Evolutionary conservation across 2,888 invertebrate genomes (phyloP).

Genomic region (Drosophila lutescens): DNA sequence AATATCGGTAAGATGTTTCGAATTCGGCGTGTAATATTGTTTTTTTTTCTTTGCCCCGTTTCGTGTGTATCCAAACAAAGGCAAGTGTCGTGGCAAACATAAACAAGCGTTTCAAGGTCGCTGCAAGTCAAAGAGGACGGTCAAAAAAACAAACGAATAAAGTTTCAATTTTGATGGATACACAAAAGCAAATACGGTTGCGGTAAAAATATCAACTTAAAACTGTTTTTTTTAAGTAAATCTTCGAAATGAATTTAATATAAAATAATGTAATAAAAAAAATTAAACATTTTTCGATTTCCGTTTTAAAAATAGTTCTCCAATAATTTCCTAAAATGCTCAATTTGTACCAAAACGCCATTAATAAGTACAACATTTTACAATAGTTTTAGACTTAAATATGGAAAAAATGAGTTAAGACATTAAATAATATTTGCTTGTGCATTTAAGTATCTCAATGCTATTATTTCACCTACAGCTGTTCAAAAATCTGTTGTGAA

Average conservation of each 20-base stretch:
- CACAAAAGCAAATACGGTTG: slow-evolving; percentile 5
- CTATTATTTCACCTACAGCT: slow-evolving; percentile 20
- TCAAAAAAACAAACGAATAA: slow-evolving; percentile 47
- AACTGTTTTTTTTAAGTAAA: no score
- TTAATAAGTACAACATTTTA: no score
- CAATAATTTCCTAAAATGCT: no score
- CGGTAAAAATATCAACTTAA: neutral
- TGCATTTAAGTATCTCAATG: neutral
- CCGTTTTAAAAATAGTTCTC: no score
- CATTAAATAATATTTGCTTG: neutral
- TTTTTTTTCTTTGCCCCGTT: neutral
- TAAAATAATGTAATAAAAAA: no score
- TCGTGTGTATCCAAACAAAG: slow-evolving; percentile 15
- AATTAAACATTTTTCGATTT: no score
- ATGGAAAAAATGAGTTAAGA: neutral
- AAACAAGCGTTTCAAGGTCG: slow-evolving; percentile 74
- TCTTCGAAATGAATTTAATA: no score
- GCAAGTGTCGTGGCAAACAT: slow-evolving; percentile 53
- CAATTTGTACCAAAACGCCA: no score
- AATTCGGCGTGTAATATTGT: no score
- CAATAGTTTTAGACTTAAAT: neutral
- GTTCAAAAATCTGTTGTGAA: slow-evolving; percentile 6
- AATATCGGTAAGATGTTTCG: slow-evolving; percentile 14
- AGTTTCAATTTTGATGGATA: slow-evolving; percentile 13
- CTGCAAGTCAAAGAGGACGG: slow-evolving; percentile 54